phyloP scores from a whole-genome alignment of 2,888 invertebrate species.

The Euclidia mi region DNA sequence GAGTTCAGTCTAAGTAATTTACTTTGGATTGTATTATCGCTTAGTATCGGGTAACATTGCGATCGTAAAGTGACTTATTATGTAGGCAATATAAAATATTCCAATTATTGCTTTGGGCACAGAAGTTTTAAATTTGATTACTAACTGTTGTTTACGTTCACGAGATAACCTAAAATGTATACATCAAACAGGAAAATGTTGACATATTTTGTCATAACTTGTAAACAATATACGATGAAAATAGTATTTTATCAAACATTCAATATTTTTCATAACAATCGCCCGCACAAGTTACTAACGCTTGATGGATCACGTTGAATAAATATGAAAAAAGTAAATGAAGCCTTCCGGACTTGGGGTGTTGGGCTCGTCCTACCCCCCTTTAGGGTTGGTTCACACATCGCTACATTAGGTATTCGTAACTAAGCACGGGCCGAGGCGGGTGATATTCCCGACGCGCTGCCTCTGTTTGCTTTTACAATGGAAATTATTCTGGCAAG shows the following conservation, averaged over 20 bases:
- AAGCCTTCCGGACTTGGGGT: slow-evolving; percentile 1
- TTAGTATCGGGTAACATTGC: no score
- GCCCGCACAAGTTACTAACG: slow-evolving; percentile 11
- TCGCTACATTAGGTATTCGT: slow-evolving; percentile 26
- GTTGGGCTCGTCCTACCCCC: not conserved
- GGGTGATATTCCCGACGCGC: slow-evolving; percentile 39
- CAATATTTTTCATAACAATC: slow-evolving; percentile 11
- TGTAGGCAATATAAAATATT: no score
- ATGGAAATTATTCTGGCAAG: slow-evolving; percentile 69
- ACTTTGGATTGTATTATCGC: no score
- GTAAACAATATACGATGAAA: no score
- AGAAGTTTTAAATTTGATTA: no score
- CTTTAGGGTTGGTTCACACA: slow-evolving; percentile 11
- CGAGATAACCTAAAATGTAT: no score
- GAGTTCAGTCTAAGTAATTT: no score
- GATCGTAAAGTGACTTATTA: no score
- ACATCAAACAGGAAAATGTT: no score
- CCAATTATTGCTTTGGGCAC: no score
- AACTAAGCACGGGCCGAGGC: slow-evolving; percentile 12
- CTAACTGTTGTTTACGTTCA: no score
- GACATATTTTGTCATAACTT: no score
- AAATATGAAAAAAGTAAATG: slow-evolving; percentile 22
- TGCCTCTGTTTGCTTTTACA: slow-evolving; percentile 60
- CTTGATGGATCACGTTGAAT: slow-evolving; percentile 15
- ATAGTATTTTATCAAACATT: slow-evolving; percentile 4